These are phyloP conservation scores for Percopsis transmontana DNA, from an alignment of 2,113 vertebrate species.

Conservation along the genomic window DNA sequence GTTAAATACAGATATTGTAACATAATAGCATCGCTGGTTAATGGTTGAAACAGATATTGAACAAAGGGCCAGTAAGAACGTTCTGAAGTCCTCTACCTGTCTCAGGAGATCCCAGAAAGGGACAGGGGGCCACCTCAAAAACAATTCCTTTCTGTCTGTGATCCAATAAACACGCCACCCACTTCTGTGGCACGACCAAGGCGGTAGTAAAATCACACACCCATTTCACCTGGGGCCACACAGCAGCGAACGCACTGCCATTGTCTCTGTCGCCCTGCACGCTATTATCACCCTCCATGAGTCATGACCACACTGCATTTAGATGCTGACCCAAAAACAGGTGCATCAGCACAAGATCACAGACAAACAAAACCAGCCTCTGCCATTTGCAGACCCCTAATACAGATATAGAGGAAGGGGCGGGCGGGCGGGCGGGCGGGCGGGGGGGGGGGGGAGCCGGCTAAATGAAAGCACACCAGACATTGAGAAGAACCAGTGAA, in stretches of 20 bases:
- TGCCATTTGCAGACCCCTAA: background rate
- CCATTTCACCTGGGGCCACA: slow-evolving; percentile 37
- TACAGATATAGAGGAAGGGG: no score
- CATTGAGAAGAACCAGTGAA: slow-evolving; percentile 51
- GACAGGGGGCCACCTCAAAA: slow-evolving; percentile 38
- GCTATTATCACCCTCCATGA: slow-evolving; percentile 41
- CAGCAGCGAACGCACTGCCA: slow-evolving; percentile 15
- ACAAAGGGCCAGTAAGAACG: slow-evolving; percentile 13
- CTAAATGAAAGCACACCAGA: slow-evolving; percentile 63
- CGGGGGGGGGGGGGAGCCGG: no score
- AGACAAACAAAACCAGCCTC: background rate
- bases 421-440: no score
- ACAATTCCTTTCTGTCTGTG: slow-evolving; percentile 38
- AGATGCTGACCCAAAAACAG: slow-evolving; percentile 51
- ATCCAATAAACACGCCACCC: slow-evolving; percentile 44
- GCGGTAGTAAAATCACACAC: slow-evolving; percentile 54
- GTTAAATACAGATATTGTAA: slow-evolving; percentile 12
- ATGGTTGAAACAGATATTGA: background rate
- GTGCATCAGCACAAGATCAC: background rate
- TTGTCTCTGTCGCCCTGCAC: slow-evolving; percentile 4
- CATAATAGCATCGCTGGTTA: background rate
- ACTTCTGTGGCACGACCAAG: slow-evolving; percentile 30
- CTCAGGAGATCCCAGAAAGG: slow-evolving; percentile 23
- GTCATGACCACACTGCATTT: slow-evolving; percentile 37
- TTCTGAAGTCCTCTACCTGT: slow-evolving; percentile 5